phyloP scores from a whole-genome alignment of 2,113 vertebrate species.

The Cochlearius cochlearius region DNA sequence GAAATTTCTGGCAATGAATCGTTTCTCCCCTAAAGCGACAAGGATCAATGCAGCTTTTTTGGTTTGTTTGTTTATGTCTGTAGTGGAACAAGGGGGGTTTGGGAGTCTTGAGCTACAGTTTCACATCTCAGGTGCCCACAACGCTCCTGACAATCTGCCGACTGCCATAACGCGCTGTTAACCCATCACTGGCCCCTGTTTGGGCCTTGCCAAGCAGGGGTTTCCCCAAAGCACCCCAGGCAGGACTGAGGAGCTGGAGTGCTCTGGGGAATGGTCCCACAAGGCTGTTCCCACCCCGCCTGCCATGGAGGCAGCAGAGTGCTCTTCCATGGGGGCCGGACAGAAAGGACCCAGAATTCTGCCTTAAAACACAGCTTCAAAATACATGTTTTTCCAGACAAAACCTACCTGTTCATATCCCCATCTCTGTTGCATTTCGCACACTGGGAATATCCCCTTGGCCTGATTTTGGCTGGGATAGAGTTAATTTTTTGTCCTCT shows the following conservation, averaged over 20 bases:
- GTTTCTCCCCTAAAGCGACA: not conserved
- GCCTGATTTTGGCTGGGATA: no score
- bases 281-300: not conserved
- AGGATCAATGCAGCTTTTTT: not conserved
- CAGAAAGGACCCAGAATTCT: not conserved
- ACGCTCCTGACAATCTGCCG: not conserved
- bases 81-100: not conserved
- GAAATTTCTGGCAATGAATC: not conserved
- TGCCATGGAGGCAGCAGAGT: not conserved
- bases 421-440: not conserved
- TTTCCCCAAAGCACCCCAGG: not conserved
- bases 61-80: not conserved
- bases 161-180: not conserved
- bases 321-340: not conserved
- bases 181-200: fast-evolving
- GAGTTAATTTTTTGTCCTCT: no score
- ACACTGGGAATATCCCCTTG: not conserved
- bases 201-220: not conserved
- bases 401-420: not conserved
- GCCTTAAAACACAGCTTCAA: not conserved
- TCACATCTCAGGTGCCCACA: not conserved
- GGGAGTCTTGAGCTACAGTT: not conserved
- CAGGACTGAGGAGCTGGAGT: not conserved
- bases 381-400: not conserved
- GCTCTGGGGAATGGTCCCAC: not conserved